A percentile compares a stretch with the other conserved stretches of the same genome.
phyloP scores from a whole-genome alignment of 2,888 invertebrate genomes.

The Yponomeuta plumbellus region DNA sequence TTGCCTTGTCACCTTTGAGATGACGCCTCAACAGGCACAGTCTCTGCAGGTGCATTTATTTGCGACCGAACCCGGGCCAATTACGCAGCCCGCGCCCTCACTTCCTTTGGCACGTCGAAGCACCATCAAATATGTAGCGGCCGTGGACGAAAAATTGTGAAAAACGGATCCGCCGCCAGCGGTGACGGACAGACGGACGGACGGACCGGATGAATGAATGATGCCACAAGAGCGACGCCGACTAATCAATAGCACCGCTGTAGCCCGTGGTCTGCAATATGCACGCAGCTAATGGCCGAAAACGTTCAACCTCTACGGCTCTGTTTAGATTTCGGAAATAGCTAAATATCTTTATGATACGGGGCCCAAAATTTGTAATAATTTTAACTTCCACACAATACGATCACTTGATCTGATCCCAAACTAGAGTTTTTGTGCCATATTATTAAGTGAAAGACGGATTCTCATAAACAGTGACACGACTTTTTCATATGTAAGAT shows the following conservation, averaged over 20 bases:
- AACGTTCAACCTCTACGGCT: constrained; percentile 31
- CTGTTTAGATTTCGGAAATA: constrained; percentile 9
- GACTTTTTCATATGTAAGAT: too few species aligned
- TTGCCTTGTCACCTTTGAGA: too few species aligned
- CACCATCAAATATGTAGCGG: constrained; percentile 59
- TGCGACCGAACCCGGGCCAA: constrained; percentile 49
- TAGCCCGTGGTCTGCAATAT: constrained; percentile 39
- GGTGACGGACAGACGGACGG: constrained; percentile 42
- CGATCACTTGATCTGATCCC: too few species aligned
- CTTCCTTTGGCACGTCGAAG: constrained; percentile 46
- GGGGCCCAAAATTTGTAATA: too few species aligned
- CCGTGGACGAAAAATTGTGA: constrained; percentile 41
- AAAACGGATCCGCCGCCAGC: constrained; percentile 28
- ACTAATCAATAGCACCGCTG: constrained; percentile 42
- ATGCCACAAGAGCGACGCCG: constrained; percentile 41
- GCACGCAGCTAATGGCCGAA: constrained; percentile 44
- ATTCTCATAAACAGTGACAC: too few species aligned
- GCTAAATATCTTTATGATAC: background rate
- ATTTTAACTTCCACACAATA: too few species aligned
- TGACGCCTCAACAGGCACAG: too few species aligned
- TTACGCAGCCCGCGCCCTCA: constrained; percentile 49
- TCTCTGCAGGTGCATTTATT: background rate
- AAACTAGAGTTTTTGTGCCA: too few species aligned
- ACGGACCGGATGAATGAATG: constrained; percentile 57
- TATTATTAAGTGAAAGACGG: too few species aligned